These are phyloP conservation scores for Pachyrhynchus sulphureomaculatus DNA, from an alignment of 1,140 invertebrate genomes.

Conservation along the genomic window DNA sequence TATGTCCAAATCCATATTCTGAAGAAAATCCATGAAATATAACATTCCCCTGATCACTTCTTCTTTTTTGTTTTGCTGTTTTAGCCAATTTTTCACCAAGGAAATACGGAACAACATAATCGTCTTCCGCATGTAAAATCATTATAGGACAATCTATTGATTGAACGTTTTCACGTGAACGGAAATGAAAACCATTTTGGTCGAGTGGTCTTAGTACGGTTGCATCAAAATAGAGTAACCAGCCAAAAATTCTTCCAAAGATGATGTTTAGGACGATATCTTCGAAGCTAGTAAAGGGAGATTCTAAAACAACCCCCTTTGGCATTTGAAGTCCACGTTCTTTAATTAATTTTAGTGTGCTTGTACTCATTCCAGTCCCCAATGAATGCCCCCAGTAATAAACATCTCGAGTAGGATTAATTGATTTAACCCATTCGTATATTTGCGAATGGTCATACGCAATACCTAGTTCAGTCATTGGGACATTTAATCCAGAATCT, in stretches of 20 bases:
- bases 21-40: conserved; percentile 35
- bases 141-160: conserved; percentile 72
- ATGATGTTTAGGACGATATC: conserved; percentile 80
- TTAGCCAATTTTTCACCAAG: conserved; percentile 63
- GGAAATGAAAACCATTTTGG: conserved; percentile 64
- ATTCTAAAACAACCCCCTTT: conserved; percentile 76
- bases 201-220: conserved; percentile 68
- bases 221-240: conserved; percentile 71
- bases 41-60: conserved; percentile 30
- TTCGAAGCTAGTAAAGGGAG: conserved; percentile 82
- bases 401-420: conserved; percentile 55
- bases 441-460: conserved; percentile 77
- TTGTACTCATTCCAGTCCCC: conserved; percentile 64
- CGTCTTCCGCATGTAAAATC: conserved; percentile 88
- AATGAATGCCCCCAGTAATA: conserved; percentile 91
- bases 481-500: conserved; percentile 67
- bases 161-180: conserved; percentile 66
- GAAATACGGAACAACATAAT: conserved; percentile 73
- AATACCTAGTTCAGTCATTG: conserved; percentile 74
- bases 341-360: conserved; percentile 53
- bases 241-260: conserved; percentile 60
- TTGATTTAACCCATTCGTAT: conserved; percentile 71
- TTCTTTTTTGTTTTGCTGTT: conserved; percentile 19
- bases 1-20: conserved; percentile 34
- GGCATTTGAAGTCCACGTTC: conserved; percentile 57